These are phyloP conservation scores for Salticus scenicus DNA, from an alignment of 2,888 invertebrate genomes.

Conservation along the genomic window DNA sequence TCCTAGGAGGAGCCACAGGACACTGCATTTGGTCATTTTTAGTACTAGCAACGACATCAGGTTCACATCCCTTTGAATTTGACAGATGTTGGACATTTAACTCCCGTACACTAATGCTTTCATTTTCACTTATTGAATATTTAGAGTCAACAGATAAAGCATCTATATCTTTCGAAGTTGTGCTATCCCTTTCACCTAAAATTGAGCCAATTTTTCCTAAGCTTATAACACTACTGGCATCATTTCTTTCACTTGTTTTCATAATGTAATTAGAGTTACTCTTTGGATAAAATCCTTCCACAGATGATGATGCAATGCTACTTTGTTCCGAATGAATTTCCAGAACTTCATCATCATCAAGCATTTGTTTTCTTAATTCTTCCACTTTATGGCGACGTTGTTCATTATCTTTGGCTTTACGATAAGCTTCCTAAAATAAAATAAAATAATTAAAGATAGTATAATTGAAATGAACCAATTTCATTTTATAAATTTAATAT, in stretches of 20 bases:
- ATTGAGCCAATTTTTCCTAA: conserved; percentile 88
- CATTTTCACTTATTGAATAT: conserved; percentile 49
- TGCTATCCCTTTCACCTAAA: conserved; percentile 79
- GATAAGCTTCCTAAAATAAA: conserved; percentile 70
- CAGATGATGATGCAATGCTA: conserved; percentile 86
- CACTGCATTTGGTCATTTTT: conserved; percentile 78
- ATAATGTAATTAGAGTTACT: conserved; percentile 16
- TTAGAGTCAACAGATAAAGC: conserved; percentile 39
- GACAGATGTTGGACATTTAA: not conserved
- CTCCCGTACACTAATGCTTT: conserved; percentile 22
- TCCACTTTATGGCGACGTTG: conserved; percentile 85
- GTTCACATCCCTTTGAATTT: conserved; percentile 79
- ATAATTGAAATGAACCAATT: too few relatives aligned
- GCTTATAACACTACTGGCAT: conserved; percentile 87
- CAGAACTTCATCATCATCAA: conserved; percentile 80
- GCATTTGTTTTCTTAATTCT: conserved; percentile 89
- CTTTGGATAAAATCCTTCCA: conserved; percentile 78
- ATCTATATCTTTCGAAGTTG: conserved; percentile 37
- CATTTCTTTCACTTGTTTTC: conserved; percentile 44
- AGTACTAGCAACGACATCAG: conserved; percentile 94
- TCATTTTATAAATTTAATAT: too few relatives aligned
- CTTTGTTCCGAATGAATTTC: conserved; percentile 81
- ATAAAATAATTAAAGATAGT: too few relatives aligned
- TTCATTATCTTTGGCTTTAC: conserved; percentile 74
- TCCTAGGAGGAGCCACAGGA: conserved; percentile 86